These are phyloP conservation scores for Himalopsyche anomala DNA, from an alignment of 2,888 invertebrate genomes.

Conservation along the genomic window DNA sequence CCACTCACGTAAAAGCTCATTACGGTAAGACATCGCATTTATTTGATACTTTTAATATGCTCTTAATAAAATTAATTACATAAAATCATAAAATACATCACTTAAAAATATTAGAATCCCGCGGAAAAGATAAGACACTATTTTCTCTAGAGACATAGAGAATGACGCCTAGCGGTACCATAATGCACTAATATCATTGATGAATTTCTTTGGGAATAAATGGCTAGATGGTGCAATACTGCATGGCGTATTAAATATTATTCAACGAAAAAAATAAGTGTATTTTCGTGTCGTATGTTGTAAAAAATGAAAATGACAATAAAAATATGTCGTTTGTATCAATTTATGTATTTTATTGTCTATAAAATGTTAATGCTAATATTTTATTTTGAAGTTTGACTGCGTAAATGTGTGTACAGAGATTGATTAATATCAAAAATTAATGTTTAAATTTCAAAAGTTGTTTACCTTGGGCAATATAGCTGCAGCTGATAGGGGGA, in stretches of 20 bases:
- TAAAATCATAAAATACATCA: too few relatives aligned
- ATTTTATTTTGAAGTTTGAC: background rate
- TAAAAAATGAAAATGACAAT: too few relatives aligned
- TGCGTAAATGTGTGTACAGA: background rate
- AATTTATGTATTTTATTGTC: too few relatives aligned
- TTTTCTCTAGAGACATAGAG: constrained; percentile 43
- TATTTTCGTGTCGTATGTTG: too few relatives aligned
- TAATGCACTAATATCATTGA: constrained; percentile 37
- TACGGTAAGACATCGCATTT: background rate
- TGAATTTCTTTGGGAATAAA: constrained; percentile 29
- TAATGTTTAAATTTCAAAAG: constrained; percentile 11
- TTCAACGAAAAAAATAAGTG: background rate
- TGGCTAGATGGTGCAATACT: constrained; percentile 36
- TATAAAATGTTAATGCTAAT: background rate
- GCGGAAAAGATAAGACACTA: background rate
- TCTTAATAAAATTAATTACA: too few relatives aligned
- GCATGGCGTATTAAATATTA: background rate
- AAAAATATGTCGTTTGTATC: too few relatives aligned
- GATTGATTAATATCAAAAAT: background rate
- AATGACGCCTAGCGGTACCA: constrained; percentile 53
- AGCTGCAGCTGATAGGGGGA: constrained; percentile 58
- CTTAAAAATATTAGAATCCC: too few relatives aligned
- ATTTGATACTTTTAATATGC: too few relatives aligned
- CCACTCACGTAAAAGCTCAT: constrained; percentile 45
- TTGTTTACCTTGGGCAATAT: constrained; percentile 64